Conservation (phyloP, 2,888 invertebrate species). For the Pyrgus malvae region DNA sequence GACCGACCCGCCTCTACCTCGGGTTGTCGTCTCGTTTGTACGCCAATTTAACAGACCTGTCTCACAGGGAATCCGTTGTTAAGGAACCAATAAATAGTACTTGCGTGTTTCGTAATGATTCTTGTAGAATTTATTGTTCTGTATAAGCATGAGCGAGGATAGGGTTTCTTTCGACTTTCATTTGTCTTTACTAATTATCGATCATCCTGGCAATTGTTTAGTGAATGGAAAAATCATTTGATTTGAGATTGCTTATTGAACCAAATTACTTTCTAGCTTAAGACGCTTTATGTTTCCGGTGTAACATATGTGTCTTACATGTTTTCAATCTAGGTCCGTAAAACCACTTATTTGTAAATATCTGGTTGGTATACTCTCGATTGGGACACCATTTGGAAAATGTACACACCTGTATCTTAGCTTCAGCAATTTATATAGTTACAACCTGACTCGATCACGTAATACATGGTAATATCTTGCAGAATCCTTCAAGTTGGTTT, state of each 20-base stretch:
- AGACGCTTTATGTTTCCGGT: not conserved
- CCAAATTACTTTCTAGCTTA: no score
- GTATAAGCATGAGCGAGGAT: no score
- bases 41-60: slow-evolving; percentile 20
- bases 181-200: no score
- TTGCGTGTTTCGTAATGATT: not conserved
- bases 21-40: slow-evolving; percentile 33
- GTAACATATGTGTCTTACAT: not conserved
- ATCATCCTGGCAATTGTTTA: no score
- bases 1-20: slow-evolving; percentile 44
- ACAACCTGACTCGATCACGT: no score
- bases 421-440: no score
- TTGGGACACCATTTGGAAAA: not conserved
- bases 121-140: no score
- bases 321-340: not conserved
- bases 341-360: slow-evolving; percentile 3
- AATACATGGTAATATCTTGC: no score
- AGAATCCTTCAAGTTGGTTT: no score
- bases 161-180: no score
- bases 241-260: no score
- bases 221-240: no score
- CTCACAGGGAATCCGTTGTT: slow-evolving; percentile 5
- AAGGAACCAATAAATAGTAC: not conserved
- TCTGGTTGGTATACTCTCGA: not conserved
- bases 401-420: not conserved